Evolutionary conservation across 2,797 vertebrate species (phyloP).

Genomic region (Notolepis coatsorum): DNA sequence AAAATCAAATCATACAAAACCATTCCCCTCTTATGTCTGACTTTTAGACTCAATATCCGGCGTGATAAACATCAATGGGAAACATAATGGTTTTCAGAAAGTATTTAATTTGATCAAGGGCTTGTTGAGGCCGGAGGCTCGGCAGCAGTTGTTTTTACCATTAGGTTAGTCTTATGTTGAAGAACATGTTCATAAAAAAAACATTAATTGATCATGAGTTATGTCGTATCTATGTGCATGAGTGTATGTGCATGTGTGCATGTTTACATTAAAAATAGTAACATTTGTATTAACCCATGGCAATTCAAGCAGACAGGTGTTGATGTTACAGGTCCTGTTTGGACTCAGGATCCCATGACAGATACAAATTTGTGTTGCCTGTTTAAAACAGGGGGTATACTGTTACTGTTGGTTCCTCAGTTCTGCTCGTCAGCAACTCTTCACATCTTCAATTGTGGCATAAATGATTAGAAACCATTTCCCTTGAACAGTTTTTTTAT

Average conservation of each 20-base stretch:
- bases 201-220: slow-evolving; percentile 25
- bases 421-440: too few species aligned
- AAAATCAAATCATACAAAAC: slow-evolving; percentile 64
- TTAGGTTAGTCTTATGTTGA: slow-evolving; percentile 45
- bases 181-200: slow-evolving; percentile 18
- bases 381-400: too few species aligned
- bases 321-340: too few species aligned
- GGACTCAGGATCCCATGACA: too few species aligned
- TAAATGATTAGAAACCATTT: too few species aligned
- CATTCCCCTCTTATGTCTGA: slow-evolving; percentile 32
- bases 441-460: too few species aligned
- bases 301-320: slow-evolving; percentile 1
- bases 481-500: too few species aligned
- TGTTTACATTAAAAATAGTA: slow-evolving; percentile 14
- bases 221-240: too few species aligned
- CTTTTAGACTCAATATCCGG: slow-evolving; percentile 54
- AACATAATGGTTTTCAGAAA: slow-evolving; percentile 37
- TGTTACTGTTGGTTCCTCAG: too few species aligned
- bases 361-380: too few species aligned
- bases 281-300: not conserved
- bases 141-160: slow-evolving; percentile 30
- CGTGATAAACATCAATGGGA: slow-evolving; percentile 56
- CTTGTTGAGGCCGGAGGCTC: slow-evolving; percentile 38
- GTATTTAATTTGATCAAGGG: slow-evolving; percentile 57
- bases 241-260: too few species aligned